These are phyloP conservation scores for Cosmia pyralina DNA, from an alignment of 2,888 invertebrate species.

Conservation along the genomic window DNA sequence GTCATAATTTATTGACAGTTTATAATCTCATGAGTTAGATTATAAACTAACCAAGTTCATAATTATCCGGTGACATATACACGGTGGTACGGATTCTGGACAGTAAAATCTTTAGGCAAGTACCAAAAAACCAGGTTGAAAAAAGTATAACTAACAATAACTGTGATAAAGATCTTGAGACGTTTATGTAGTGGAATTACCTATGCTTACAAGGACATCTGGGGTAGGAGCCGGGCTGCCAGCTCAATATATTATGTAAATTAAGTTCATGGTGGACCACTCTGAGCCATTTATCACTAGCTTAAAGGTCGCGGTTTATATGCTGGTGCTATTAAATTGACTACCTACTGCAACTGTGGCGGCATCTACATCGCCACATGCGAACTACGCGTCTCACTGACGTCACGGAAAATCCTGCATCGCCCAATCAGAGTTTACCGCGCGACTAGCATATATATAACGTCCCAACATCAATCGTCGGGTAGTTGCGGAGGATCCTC, in stretches of 20 bases:
- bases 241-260: slow-evolving; percentile 41
- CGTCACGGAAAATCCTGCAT: too few relatives aligned
- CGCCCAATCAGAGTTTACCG: too few relatives aligned
- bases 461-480: too few relatives aligned
- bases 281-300: slow-evolving; percentile 29
- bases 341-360: slow-evolving; percentile 21
- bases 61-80: too few relatives aligned
- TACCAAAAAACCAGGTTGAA: neutral
- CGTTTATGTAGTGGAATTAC: slow-evolving; percentile 16
- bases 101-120: neutral
- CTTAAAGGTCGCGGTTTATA: slow-evolving; percentile 26
- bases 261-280: slow-evolving; percentile 52
- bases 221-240: slow-evolving; percentile 4
- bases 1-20: too few relatives aligned
- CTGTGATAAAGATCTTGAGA: slow-evolving; percentile 36
- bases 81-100: neutral
- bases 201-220: slow-evolving; percentile 46
- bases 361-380: too few relatives aligned
- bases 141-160: neutral
- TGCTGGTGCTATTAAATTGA: slow-evolving; percentile 1
- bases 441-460: too few relatives aligned
- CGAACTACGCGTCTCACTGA: too few relatives aligned
- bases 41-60: too few relatives aligned
- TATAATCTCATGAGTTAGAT: too few relatives aligned
- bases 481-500: too few relatives aligned